phyloP scores from a whole-genome alignment of 2,797 vertebrate genomes.

The Acanthornis magna region DNA sequence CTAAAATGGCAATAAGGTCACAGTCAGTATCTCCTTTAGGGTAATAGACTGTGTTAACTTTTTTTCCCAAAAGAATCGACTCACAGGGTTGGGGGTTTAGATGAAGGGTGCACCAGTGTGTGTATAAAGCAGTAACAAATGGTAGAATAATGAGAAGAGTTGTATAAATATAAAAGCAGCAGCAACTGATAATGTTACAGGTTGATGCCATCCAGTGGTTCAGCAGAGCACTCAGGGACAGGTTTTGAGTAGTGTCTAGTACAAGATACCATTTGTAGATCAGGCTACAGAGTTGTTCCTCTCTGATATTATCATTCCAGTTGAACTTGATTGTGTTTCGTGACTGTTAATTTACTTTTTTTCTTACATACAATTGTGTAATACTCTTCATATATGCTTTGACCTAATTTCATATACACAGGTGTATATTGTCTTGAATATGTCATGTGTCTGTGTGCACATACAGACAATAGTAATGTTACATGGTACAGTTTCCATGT shows the following conservation, averaged over 20 bases:
- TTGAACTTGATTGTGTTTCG: background rate
- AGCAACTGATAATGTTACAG: background rate
- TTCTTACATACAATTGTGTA: background rate
- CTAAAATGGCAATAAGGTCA: background rate
- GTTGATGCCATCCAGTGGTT: constrained; percentile 65
- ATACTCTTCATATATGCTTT: background rate
- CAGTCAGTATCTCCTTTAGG: background rate
- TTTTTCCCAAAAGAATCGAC: background rate
- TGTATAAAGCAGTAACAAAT: background rate
- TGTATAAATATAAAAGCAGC: background rate
- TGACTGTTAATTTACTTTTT: background rate
- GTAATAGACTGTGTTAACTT: background rate
- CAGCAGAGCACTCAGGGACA: background rate
- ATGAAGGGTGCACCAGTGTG: background rate
- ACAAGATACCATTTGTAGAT: background rate
- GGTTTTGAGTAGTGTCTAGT: background rate
- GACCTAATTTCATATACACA: background rate
- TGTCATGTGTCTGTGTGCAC: background rate
- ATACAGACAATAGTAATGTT: background rate
- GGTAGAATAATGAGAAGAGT: background rate
- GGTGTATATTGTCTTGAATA: background rate
- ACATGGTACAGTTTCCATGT: background rate
- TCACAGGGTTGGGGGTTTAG: background rate
- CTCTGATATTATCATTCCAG: background rate
- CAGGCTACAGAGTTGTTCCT: background rate